Evolutionary conservation across 2,888 invertebrate species (phyloP).

Genomic region (Dryocosmus kuriphilus): DNA sequence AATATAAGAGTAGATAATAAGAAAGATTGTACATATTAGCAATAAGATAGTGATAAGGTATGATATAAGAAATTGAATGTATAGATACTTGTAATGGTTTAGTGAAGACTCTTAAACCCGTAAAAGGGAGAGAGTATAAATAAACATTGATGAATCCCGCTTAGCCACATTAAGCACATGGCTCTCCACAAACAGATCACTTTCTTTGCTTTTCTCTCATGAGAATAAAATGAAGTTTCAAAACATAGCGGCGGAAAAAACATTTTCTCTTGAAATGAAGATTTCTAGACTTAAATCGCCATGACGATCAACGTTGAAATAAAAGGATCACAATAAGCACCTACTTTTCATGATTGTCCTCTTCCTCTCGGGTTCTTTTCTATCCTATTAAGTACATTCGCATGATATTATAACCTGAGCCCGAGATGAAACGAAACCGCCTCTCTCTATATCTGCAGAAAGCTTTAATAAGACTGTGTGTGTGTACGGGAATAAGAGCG

Average conservation of each 20-base stretch:
- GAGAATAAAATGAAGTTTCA: not conserved
- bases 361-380: conserved; percentile 21
- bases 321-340: conserved; percentile 29
- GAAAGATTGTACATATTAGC: no score
- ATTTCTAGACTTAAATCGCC: not conserved
- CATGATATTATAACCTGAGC: conserved; percentile 36
- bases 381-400: conserved; percentile 27
- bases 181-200: no score
- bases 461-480: conserved; percentile 20
- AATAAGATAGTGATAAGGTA: no score
- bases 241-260: not conserved
- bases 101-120: no score
- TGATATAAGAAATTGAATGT: no score
- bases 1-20: no score
- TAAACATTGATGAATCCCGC: no score
- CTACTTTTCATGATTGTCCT: conserved; percentile 34
- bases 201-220: not conserved
- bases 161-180: no score
- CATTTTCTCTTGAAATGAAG: not conserved
- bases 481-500: conserved; percentile 5
- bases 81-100: no score
- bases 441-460: conserved; percentile 30
- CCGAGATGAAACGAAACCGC: conserved; percentile 36
- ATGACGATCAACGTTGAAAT: conserved; percentile 4
- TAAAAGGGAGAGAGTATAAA: no score